These are phyloP conservation scores for Chelonoidis abingdonii DNA, from an alignment of 2,113 vertebrate genomes.

Conservation along the genomic window DNA sequence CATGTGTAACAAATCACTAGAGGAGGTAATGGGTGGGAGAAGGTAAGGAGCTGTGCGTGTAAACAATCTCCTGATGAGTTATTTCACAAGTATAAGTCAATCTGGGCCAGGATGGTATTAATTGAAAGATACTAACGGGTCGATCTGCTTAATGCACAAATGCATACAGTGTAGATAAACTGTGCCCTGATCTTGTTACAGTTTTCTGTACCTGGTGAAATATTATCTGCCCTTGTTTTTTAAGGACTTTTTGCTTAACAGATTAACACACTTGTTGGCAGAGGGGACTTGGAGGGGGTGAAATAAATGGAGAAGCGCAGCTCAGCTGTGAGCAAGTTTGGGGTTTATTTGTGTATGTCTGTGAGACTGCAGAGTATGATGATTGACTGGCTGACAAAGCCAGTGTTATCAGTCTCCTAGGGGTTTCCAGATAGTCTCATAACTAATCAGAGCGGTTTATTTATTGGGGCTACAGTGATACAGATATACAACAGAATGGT, in stretches of 20 bases:
- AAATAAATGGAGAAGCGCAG: background rate
- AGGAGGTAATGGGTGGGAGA: background rate
- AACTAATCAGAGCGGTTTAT: slow-evolving; percentile 43
- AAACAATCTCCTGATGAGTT: background rate
- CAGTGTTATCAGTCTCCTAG: background rate
- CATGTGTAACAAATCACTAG: background rate
- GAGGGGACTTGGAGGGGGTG: background rate
- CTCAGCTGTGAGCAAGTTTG: background rate
- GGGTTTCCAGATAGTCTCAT: slow-evolving; percentile 36
- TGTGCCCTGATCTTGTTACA: rapidly evolving
- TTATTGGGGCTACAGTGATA: slow-evolving; percentile 28
- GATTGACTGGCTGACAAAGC: background rate
- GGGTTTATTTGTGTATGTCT: background rate
- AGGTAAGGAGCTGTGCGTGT: background rate
- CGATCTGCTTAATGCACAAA: background rate
- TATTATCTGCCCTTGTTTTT: background rate
- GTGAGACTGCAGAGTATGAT: background rate
- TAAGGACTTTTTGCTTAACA: background rate
- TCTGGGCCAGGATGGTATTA: background rate
- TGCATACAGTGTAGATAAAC: too few species aligned
- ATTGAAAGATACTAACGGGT: background rate
- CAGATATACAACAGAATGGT: slow-evolving; percentile 5
- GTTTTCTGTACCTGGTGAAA: background rate
- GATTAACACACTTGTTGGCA: background rate
- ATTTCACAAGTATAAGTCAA: background rate